Base-by-base conservation (phyloP, 2,113 vertebrate genomes). In the Rhipidura dahli region DNA sequence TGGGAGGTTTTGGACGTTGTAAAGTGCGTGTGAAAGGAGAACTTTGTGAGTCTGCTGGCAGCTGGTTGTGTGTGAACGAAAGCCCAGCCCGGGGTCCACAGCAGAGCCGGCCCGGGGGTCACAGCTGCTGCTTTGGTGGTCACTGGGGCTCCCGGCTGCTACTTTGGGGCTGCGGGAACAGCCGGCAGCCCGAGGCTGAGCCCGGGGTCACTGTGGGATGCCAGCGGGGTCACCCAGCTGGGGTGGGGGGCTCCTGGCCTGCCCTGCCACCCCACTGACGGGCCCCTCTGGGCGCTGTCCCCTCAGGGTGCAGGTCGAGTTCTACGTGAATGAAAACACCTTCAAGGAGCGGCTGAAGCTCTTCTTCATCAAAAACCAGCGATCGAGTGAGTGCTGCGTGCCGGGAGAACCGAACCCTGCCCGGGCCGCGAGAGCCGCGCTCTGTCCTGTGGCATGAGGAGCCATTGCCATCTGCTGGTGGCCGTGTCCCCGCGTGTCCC, bases 311-410 rank as follows among this genome's bases (percentile, higher is more conserved):
- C 99, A 99, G 97, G 99, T 99, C 54, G 99, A 99, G 97, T 99
- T 99, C 98, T 99, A 99, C 12, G 99, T 99, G 71, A 99, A 99
- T 6, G 99, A 99, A 93, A 99, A 99, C 97, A 99, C 99, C 87
- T 99, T 99, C 97, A 99, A 99, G 98, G 99, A 99, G 97, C 97
- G 99, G 45, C 98, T 99, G 92, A 99, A 99, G 96, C 98, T 99
- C 27, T 99, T 99, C 97, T 99, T 99, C 98, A 99, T 99, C 98
- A 99, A 99, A 97, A 99, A 99, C 98, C 99, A 99, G 98, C 98
- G 99, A 97, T 99, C 99, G 94, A 99, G 99, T 99, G 98, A 99
- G 99, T 98, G 51, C 26, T 30, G 9, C 8, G 1, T 12, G 42
- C 10, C 0, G 5, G 60, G 20, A 24, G 68, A 10, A 8, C 15